Evolutionary conservation across 2,113 vertebrate genomes (phyloP), one percentile per base, ranked within the genome.

Genomic region (Callithrix jacchus): DNA sequence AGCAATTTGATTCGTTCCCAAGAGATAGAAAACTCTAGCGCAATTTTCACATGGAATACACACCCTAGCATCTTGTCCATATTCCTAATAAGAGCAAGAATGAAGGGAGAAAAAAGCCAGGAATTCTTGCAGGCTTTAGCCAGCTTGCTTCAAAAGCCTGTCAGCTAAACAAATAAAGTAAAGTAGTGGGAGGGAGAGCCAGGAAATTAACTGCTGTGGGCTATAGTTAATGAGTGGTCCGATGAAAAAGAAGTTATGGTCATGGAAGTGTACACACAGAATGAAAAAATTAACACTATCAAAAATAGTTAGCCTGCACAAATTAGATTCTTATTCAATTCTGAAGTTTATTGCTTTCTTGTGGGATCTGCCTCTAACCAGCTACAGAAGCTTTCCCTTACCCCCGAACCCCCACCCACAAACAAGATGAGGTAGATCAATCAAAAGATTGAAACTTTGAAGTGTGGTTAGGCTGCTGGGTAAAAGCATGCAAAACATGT

Each of bases 101-200:
- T 42, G 76, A n/a, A 90, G 91, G 27, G 54, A 45, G 37, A 74
- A 56, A 3, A 87, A 49, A 76, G 71, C 47, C 71, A 93, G 89
- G 56, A 97, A 95, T 98, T 93, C 92, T 97, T 97, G 82, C 79
- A 85, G 77, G 93, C 92, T 92, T 96, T 58, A 90, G 76, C 68
- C 13, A 66, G 52, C 47, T 96, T 96, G 89, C 85, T 97, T 94
- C 93, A 97, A 97, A 98, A 97, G 47, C 92, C 96, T 97, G 97
- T 93, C 95, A 98, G 85, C 92, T 98, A 96, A 98, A 98, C 73
- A 98, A 98, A 98, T 97, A 95, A 32, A 97, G 56, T 49, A 92
- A 95, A 98, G 80, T 5, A 0, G 12, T 61, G 32, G 68, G 74
- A 98, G 80, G 37, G 14, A 97, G 9, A 95, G 16, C 21, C 87